phyloP scores from a whole-genome alignment of 2,888 invertebrate genomes.

The Phragmatobia fuliginosa region DNA sequence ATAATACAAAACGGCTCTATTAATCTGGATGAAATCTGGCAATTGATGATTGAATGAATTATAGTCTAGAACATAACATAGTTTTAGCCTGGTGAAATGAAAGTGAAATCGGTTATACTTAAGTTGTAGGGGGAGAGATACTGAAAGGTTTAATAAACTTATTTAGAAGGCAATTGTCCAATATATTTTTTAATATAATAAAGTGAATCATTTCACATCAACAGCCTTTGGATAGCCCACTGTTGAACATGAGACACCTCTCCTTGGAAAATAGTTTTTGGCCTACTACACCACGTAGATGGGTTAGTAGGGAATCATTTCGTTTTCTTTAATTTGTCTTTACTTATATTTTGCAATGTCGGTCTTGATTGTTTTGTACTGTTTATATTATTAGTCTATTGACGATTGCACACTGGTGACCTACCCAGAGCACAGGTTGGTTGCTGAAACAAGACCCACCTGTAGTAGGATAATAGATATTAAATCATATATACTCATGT shows the following conservation, averaged over 20 bases:
- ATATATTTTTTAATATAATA: no score
- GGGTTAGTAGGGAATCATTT: background rate
- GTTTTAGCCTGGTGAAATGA: background rate
- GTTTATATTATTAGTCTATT: constrained; percentile 58
- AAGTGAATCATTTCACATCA: no score
- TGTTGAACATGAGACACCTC: no score
- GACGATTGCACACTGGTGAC: constrained; percentile 58
- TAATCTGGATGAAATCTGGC: background rate
- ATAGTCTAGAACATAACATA: background rate
- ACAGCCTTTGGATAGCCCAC: no score
- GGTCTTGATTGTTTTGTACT: constrained; percentile 63
- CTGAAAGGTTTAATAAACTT: background rate
- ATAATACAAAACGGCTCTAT: background rate
- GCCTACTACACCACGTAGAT: no score
- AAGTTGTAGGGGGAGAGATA: background rate
- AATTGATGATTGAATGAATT: no score
- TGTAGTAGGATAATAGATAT: constrained; percentile 77
- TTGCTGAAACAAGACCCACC: constrained; percentile 84
- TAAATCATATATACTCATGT: no score
- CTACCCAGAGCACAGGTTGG: constrained; percentile 68
- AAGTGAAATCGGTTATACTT: background rate
- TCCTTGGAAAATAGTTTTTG: no score
- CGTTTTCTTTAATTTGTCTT: background rate
- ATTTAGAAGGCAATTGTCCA: background rate
- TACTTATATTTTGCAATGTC: background rate